These are phyloP conservation scores for Maniola jurtina DNA, from an alignment of 1,140 invertebrate species.

Conservation along the genomic window DNA sequence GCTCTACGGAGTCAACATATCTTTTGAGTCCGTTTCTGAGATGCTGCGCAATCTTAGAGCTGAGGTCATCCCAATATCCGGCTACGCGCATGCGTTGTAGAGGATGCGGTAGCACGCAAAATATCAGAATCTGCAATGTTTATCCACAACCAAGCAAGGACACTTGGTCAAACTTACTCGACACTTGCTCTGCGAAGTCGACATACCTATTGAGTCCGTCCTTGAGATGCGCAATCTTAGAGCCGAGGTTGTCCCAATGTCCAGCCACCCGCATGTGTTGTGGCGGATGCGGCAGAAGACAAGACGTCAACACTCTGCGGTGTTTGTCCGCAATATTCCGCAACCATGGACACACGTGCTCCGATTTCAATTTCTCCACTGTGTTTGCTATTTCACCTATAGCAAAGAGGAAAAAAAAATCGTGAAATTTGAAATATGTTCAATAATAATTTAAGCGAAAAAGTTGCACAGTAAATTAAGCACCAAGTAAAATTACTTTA, in stretches of 20 bases:
- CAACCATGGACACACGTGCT: constrained; percentile 96
- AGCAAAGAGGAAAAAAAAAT: too few relatives aligned
- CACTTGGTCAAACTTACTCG: constrained; percentile 1
- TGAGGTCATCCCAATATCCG: constrained; percentile 96
- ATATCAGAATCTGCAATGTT: constrained; percentile 77
- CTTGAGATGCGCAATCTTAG: constrained; percentile 94
- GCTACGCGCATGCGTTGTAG: constrained; percentile 95
- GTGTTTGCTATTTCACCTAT: constrained; percentile 90
- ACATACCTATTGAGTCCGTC: constrained; percentile 89
- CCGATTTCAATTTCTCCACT: constrained; percentile 94
- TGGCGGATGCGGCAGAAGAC: constrained; percentile 90
- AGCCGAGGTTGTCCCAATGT: constrained; percentile 95
- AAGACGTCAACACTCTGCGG: constrained; percentile 91
- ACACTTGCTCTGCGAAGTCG: background rate
- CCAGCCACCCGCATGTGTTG: constrained; percentile 96
- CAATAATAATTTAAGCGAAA: too few relatives aligned
- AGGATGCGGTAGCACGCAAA: constrained; percentile 91
- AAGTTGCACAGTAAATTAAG: too few relatives aligned
- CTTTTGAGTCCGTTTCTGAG: constrained; percentile 94
- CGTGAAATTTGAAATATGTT: too few relatives aligned
- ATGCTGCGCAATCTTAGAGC: constrained; percentile 95
- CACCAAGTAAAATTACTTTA: too few relatives aligned
- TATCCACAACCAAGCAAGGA: background rate
- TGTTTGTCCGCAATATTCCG: constrained; percentile 90
- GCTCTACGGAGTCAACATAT: constrained; percentile 27